Evolutionary conservation across 2,113 vertebrate species (phyloP), one percentile per base, ranked within the genome.

Genomic region (Anguilla japonica): DNA sequence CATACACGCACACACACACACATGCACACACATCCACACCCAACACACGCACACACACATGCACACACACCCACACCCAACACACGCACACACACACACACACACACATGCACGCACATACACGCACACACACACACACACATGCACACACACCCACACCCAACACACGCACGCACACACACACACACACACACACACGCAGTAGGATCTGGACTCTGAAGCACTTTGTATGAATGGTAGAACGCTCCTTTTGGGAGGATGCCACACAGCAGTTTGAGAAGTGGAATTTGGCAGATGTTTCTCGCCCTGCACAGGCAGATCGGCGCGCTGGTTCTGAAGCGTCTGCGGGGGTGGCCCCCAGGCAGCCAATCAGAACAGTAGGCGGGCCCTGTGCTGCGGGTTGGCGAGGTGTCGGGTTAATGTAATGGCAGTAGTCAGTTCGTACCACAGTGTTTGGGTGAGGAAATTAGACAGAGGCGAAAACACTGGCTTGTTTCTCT

Each of bases 331-430:
- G 91, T 92, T 93, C 92, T 92, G 91, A 92, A 91, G 93, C 90
- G 91, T 92, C 90, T 34, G 91, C 91, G 92, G 91, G 93, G 92
- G 43, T 46, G 43, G 4, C 43, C 8, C 8, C 8, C 90, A 92
- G 94, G 94, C 93, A 93, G 94, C 90, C 94, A 93, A 95, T 95
- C 94, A 94, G 94, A 94, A 91, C 92, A 92, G 93, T 92, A 91
- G 91, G 92, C 93, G 94, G 92, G 43, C 43, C 9, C 43, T 46
- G 43, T 46, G 43, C 43, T 46, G 43, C 9, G 13, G 50, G 50
- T 53, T 14, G 50, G 93, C 88, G 91, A 90, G 92, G 90, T 93
- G 88, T 93, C 92, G 91, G 90, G 92, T 91, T 80, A 92, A 90
- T 93, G 91, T 93, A 91, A 93, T 90, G 91, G 90, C 89, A 83